A percentile compares a stretch with the other conserved stretches of the same genome.
phyloP scores from a whole-genome alignment of 2,113 vertebrate species.

The Cyprinodon brontotheroides region DNA sequence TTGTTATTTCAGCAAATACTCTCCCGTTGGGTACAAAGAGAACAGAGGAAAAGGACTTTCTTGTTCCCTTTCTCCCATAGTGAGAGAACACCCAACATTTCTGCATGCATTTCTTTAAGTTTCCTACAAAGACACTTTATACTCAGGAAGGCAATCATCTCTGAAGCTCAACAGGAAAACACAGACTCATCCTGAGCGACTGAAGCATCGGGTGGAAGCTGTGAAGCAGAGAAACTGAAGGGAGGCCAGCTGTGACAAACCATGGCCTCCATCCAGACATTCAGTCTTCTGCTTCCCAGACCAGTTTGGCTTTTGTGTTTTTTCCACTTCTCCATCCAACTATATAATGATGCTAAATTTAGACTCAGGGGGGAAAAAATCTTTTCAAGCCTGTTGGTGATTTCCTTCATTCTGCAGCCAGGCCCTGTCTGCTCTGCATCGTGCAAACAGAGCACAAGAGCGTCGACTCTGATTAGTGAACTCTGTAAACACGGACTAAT shows the following conservation, averaged over 20 bases:
- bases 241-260: conserved; percentile 40
- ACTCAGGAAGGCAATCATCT: background rate
- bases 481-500: conserved; percentile 57
- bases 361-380: conserved; percentile 61
- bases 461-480: conserved; percentile 56
- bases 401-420: conserved; percentile 40
- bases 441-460: conserved; percentile 46
- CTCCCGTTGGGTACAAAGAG: conserved; percentile 39
- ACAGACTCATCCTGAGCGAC: conserved; percentile 11
- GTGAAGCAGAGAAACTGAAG: conserved; percentile 28
- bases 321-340: conserved; percentile 66
- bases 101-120: background rate
- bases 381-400: conserved; percentile 59
- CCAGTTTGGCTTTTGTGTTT: conserved; percentile 40
- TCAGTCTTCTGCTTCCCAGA: conserved; percentile 25
- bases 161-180: conserved; percentile 1
- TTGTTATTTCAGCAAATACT: conserved; percentile 52
- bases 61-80: conserved; percentile 68
- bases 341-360: conserved; percentile 66
- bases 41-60: conserved; percentile 64
- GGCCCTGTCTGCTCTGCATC: conserved; percentile 54
- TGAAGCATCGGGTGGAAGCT: conserved; percentile 12
- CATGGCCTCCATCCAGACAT: conserved; percentile 39
- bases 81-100: conserved; percentile 45
- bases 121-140: background rate